Conservation (phyloP, 1,140 invertebrate species). For the Limonius californicus region DNA sequence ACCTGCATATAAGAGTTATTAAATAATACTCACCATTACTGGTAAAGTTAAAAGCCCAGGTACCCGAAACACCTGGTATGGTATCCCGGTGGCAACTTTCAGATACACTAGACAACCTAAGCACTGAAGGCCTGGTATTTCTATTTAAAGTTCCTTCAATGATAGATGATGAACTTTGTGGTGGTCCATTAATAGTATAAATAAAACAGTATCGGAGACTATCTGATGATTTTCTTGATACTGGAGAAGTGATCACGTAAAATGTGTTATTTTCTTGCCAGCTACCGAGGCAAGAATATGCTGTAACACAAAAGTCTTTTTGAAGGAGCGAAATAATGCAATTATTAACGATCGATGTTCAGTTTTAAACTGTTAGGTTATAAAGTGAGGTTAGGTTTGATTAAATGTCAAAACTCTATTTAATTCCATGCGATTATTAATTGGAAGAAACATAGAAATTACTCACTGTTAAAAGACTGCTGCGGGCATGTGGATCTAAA, state of each 20-base stretch:
- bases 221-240: slow-evolving; percentile 43
- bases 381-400: not conserved
- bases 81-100: slow-evolving; percentile 50
- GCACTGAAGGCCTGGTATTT: slow-evolving; percentile 38
- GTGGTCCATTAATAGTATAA: slow-evolving; percentile 45
- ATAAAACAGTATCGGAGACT: slow-evolving; percentile 52
- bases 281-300: slow-evolving; percentile 62
- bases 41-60: slow-evolving; percentile 55
- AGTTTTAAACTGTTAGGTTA: not conserved
- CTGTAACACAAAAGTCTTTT: slow-evolving; percentile 44
- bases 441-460: not conserved
- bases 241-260: slow-evolving; percentile 59
- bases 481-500: slow-evolving; percentile 59
- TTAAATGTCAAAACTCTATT: too few relatives aligned
- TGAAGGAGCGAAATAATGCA: not conserved
- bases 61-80: slow-evolving; percentile 47
- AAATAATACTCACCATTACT: slow-evolving; percentile 57
- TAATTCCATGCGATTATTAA: too few relatives aligned
- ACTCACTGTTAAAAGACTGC: slow-evolving; percentile 37
- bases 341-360: not conserved
- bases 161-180: slow-evolving; percentile 23
- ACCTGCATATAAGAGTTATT: too few relatives aligned
- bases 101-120: slow-evolving; percentile 47
- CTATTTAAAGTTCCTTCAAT: slow-evolving; percentile 32
- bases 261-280: slow-evolving; percentile 65